A percentile compares a stretch with the other conserved stretches of the same genome.
These are phyloP conservation scores for Halcyon malimbica DNA, from an alignment of 2,113 vertebrate species.

Conservation along the genomic window DNA sequence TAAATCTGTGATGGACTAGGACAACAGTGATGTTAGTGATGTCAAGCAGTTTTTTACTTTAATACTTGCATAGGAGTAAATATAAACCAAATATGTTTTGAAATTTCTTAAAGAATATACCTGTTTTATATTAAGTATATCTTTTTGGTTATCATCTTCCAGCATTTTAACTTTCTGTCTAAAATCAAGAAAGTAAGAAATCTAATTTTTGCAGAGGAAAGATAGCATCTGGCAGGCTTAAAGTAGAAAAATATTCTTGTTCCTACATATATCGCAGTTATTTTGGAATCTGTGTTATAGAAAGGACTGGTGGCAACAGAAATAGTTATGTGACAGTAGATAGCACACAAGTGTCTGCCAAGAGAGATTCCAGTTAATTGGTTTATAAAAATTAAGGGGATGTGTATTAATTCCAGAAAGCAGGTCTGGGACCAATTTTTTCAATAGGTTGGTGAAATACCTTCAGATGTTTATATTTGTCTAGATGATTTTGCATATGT, in stretches of 20 bases:
- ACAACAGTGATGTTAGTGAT: not conserved
- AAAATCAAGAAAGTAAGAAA: slow-evolving; percentile 21
- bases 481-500: not conserved
- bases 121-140: not conserved
- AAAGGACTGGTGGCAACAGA: slow-evolving; percentile 35
- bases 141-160: not conserved
- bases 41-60: not conserved
- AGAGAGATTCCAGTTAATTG: slow-evolving; percentile 5
- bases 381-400: slow-evolving; percentile 16
- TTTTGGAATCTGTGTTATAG: slow-evolving; percentile 26
- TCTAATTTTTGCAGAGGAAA: slow-evolving; percentile 23
- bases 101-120: not conserved
- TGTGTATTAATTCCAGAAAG: not conserved
- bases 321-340: slow-evolving; percentile 46
- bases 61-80: not conserved
- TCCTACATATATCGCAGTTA: slow-evolving; percentile 45
- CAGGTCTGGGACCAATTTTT: not conserved
- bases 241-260: slow-evolving; percentile 25
- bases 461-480: not conserved
- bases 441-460: not conserved
- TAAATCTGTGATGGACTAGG: not conserved
- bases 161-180: not conserved
- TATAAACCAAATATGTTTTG: not conserved
- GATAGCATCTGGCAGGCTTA: slow-evolving; percentile 44
- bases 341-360: slow-evolving; percentile 8